A percentile compares a stretch with the other conserved stretches of the same genome.
Evolutionary conservation across 2,113 vertebrate species (phyloP).

Genomic region (Paratilapia polleni): DNA sequence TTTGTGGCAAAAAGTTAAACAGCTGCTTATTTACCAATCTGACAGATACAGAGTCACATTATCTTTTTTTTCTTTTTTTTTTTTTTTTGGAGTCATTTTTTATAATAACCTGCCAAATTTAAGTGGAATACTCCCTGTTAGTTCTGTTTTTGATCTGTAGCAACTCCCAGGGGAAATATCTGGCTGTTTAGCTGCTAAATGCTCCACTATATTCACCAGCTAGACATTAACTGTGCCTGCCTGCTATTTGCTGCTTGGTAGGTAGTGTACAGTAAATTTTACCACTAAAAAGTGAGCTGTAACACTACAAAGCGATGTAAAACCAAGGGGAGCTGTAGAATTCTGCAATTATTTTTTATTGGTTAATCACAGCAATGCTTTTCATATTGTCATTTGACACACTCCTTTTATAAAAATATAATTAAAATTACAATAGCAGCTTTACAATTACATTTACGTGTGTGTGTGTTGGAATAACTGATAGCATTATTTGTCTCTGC

Average conservation of each 20-base stretch:
- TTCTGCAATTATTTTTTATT: neutral
- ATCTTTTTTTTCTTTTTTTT: neutral
- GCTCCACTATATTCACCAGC: neutral
- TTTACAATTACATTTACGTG: no score
- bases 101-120: neutral
- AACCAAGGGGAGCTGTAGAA: neutral
- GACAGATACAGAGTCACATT: neutral
- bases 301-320: neutral
- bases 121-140: neutral
- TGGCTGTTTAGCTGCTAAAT: constrained; percentile 1
- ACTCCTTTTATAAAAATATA: neutral
- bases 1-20: constrained; percentile 2
- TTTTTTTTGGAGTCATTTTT: neutral
- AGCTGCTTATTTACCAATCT: neutral
- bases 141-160: neutral
- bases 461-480: neutral
- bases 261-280: neutral
- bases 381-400: neutral
- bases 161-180: neutral
- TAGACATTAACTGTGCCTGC: neutral
- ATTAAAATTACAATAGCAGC: no score
- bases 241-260: neutral
- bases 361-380: neutral
- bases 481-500: constrained; percentile 17
- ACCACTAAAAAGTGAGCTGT: neutral